Conservation (phyloP, 2,113 vertebrate genomes). For the Scopus umbretta region DNA sequence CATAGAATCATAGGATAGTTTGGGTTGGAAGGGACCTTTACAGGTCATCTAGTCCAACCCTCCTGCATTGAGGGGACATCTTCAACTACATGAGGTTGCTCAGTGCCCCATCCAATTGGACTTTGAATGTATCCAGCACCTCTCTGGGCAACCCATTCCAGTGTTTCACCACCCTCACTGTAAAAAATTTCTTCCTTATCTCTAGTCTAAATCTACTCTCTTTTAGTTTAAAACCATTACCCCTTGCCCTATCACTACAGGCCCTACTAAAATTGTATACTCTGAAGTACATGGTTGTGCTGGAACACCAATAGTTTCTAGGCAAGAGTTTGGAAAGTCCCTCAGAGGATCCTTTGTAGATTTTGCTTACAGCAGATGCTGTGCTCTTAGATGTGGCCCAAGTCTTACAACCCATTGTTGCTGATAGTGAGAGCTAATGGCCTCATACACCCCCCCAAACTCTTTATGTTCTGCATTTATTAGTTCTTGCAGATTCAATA, state of each 20-base stretch:
- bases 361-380: background rate
- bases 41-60: background rate
- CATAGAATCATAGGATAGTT: background rate
- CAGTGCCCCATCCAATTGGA: background rate
- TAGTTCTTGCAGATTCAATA: background rate
- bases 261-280: background rate
- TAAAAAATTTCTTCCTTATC: background rate
- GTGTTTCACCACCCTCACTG: background rate
- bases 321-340: background rate
- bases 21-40: background rate
- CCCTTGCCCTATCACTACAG: background rate
- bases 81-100: background rate
- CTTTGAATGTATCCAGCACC: background rate
- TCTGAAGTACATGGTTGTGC: background rate
- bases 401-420: background rate
- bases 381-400: background rate
- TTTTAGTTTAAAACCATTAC: background rate
- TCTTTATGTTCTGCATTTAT: background rate
- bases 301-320: background rate
- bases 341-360: background rate
- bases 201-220: background rate
- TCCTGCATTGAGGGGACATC: background rate
- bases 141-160: background rate
- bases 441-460: background rate
- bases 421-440: background rate